Conservation (phyloP, 2,888 invertebrate genomes). For the Apocheima hispidaria region DNA sequence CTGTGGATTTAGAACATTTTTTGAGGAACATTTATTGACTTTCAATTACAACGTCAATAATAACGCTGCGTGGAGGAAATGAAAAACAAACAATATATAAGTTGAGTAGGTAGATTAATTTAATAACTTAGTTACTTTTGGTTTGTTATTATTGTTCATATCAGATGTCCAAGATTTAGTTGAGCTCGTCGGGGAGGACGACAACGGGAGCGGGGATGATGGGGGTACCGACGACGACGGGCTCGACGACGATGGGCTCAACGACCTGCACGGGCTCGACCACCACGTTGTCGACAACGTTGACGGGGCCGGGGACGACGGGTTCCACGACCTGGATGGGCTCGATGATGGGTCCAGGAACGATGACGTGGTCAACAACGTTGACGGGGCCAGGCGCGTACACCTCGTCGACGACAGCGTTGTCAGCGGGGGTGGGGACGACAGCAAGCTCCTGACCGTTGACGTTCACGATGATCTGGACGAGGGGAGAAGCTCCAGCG, state of each 20-base stretch:
- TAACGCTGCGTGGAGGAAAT: neutral
- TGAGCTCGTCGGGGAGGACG: constrained; percentile 44
- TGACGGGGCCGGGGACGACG: constrained; percentile 39
- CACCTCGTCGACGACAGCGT: constrained; percentile 35
- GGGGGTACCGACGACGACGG: constrained; percentile 36
- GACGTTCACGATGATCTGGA: constrained; percentile 46
- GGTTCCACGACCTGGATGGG: constrained; percentile 36
- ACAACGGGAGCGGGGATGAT: constrained; percentile 44
- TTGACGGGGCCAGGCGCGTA: constrained; percentile 39
- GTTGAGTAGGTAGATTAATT: neutral
- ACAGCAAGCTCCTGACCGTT: constrained; percentile 31
- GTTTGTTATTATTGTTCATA: neutral
- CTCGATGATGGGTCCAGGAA: constrained; percentile 32
- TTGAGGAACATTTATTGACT: too few relatives aligned
- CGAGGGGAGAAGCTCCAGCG: constrained; percentile 37
- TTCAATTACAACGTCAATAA: too few relatives aligned
- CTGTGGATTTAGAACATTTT: too few relatives aligned
- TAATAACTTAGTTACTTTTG: neutral
- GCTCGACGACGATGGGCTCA: constrained; percentile 36
- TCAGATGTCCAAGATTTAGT: constrained; percentile 36
- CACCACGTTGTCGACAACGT: constrained; percentile 38
- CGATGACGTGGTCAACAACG: constrained; percentile 38
- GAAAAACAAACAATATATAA: neutral
- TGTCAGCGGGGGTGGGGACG: constrained; percentile 43
- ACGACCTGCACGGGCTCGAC: constrained; percentile 42